Evolutionary conservation across 2,797 vertebrate species (phyloP).

Genomic region (Amblyraja radiata): DNA sequence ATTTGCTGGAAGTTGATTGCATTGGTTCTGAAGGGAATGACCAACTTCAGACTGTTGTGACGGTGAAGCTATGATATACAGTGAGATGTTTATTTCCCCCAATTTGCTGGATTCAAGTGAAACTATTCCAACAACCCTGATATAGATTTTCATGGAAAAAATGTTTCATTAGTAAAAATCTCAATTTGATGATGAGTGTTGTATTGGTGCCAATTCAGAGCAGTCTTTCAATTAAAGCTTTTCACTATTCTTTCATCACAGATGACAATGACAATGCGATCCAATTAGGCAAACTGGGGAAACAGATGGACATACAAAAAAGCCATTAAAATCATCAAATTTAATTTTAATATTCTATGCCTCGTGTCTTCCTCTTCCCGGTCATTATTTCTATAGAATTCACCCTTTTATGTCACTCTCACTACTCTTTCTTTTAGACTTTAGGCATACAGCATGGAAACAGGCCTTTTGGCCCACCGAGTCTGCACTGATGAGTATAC

Average conservation of each 20-base stretch:
- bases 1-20: too few relatives aligned
- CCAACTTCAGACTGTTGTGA: too few relatives aligned
- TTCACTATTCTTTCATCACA: neutral
- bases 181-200: neutral
- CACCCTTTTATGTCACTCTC: neutral
- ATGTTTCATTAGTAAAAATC: neutral
- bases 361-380: neutral
- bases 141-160: neutral
- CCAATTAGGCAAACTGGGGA: slow-evolving; percentile 3
- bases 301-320: neutral
- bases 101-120: too few relatives aligned
- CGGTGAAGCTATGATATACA: too few relatives aligned
- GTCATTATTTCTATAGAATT: neutral
- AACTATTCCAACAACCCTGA: neutral
- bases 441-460: too few relatives aligned
- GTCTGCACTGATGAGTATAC: too few relatives aligned
- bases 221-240: neutral
- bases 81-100: too few relatives aligned
- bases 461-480: too few relatives aligned
- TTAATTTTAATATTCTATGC: neutral
- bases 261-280: too few relatives aligned
- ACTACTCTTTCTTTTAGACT: neutral
- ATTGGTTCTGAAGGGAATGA: too few relatives aligned
- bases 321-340: neutral
- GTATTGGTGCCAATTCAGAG: neutral